Conservation (phyloP, 2,888 invertebrate genomes). For the Perizoma flavofasciatum region DNA sequence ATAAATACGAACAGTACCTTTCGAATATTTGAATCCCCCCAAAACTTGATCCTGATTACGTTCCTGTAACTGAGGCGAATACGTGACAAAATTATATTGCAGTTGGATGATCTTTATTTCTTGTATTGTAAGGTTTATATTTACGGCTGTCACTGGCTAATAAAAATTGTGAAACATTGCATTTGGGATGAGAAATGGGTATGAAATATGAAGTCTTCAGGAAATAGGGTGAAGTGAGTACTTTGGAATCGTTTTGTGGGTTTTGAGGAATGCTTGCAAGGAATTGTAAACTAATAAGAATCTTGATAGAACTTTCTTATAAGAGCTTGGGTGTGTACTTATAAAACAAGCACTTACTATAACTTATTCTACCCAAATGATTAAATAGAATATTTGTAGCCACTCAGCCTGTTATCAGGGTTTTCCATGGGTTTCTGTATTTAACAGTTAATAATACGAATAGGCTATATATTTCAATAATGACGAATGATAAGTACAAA, state of each 20-base stretch:
- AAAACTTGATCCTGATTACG: slow-evolving; percentile 15
- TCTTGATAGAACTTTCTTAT: slow-evolving; percentile 16
- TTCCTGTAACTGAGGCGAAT: slow-evolving; percentile 32
- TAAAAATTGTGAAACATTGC: slow-evolving; percentile 40
- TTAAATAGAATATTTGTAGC: background rate
- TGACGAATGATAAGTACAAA: background rate
- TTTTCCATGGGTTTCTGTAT: too few relatives aligned
- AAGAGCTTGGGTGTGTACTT: background rate
- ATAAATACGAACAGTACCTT: background rate
- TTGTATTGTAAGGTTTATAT: slow-evolving; percentile 41
- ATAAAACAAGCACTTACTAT: background rate
- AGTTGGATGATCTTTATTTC: slow-evolving; percentile 40
- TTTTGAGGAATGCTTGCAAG: slow-evolving; percentile 30
- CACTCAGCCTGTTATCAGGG: too few relatives aligned
- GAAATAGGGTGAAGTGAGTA: slow-evolving; percentile 51
- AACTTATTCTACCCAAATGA: background rate
- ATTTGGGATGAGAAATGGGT: slow-evolving; percentile 28
- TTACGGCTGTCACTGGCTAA: slow-evolving; percentile 33
- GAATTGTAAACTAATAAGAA: slow-evolving; percentile 30
- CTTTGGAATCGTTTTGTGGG: slow-evolving; percentile 35
- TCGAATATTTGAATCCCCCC: background rate
- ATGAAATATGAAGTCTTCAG: slow-evolving; percentile 48
- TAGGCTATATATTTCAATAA: background rate
- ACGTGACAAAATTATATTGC: slow-evolving; percentile 50
- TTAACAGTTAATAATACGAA: background rate